Conservation (phyloP, 2,797 vertebrate species). For the Erethizon dorsatum region DNA sequence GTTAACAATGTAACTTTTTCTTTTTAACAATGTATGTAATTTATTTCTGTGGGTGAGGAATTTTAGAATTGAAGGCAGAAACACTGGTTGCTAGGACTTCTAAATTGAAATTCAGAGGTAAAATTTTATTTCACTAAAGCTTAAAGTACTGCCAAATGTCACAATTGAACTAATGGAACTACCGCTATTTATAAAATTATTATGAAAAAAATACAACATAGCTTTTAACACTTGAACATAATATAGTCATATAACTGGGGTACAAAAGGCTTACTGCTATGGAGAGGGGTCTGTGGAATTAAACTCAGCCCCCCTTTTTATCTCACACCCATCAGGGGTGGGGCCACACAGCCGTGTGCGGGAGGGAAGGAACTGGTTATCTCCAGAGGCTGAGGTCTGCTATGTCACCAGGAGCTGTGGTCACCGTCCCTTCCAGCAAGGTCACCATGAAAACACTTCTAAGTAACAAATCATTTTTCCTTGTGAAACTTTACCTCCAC, state of each 20-base stretch:
- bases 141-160: background rate
- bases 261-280: background rate
- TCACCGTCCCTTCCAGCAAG: background rate
- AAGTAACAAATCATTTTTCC: background rate
- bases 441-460: background rate
- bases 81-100: background rate
- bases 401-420: background rate
- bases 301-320: background rate
- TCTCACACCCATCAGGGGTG: rapidly evolving
- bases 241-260: background rate
- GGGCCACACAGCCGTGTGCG: background rate
- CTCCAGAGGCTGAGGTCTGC: background rate
- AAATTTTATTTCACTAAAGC: background rate
- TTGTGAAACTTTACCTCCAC: constrained; percentile 6
- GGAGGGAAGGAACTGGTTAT: background rate
- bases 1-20: background rate
- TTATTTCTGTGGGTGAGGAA: constrained; percentile 13
- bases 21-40: background rate
- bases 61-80: background rate
- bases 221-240: background rate
- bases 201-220: background rate
- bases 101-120: background rate
- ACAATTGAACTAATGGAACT: background rate
- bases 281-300: background rate
- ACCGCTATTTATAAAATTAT: background rate